Conservation (phyloP, 2,888 invertebrate genomes). For the Aporophyla nigra region DNA sequence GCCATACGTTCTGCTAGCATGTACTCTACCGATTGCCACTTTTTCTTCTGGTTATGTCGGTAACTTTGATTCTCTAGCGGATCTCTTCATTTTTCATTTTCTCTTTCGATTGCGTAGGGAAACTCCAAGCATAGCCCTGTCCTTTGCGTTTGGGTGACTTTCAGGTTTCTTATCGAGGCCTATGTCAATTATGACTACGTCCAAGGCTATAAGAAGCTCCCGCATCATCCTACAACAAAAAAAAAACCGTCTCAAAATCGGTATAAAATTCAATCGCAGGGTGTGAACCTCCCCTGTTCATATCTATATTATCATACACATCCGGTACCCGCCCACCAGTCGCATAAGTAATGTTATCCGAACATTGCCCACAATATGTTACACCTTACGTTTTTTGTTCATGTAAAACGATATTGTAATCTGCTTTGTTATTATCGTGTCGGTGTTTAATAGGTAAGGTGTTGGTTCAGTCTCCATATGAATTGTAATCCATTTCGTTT, state of each 20-base stretch:
- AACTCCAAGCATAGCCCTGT: too few relatives aligned
- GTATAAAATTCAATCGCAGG: constrained; percentile 30
- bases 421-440: constrained; percentile 25
- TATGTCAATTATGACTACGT: too few relatives aligned
- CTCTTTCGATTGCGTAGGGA: too few relatives aligned
- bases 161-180: too few relatives aligned
- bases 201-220: too few relatives aligned
- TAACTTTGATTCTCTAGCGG: too few relatives aligned
- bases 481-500: constrained; percentile 9
- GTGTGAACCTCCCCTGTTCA: constrained; percentile 54
- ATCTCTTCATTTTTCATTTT: too few relatives aligned
- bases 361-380: constrained; percentile 59
- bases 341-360: constrained; percentile 67
- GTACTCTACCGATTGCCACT: too few relatives aligned
- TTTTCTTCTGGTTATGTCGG: too few relatives aligned
- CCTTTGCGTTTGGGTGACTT: too few relatives aligned
- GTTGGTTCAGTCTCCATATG: constrained; percentile 7
- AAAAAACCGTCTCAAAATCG: constrained; percentile 11
- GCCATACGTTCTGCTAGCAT: too few relatives aligned
- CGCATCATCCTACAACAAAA: too few relatives aligned
- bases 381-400: constrained; percentile 63
- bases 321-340: constrained; percentile 72
- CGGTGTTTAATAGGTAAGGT: constrained; percentile 41
- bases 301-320: constrained; percentile 69
- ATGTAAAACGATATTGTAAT: constrained; percentile 68